A percentile compares a stretch with the other conserved stretches of the same genome.
These are phyloP conservation scores for Noctua pronuba DNA, from an alignment of 2,888 invertebrate genomes.

Conservation along the genomic window DNA sequence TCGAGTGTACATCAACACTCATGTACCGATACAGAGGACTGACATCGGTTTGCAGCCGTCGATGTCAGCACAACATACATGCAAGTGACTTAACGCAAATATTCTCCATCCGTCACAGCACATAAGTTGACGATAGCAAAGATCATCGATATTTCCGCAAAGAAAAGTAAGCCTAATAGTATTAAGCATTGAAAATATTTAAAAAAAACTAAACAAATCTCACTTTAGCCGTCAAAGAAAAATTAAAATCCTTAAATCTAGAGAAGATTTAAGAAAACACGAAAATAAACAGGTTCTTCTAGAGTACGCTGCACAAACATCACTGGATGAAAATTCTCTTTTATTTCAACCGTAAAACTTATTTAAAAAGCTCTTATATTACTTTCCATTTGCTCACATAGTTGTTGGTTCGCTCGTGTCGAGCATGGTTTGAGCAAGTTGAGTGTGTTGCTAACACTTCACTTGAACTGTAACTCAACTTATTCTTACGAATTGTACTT, in stretches of 20 bases:
- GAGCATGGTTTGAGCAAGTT: not conserved
- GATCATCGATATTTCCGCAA: no score
- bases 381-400: constrained; percentile 14
- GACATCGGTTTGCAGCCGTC: no score
- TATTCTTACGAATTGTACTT: constrained; percentile 20
- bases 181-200: no score
- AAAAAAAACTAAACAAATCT: no score
- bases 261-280: not conserved
- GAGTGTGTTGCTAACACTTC: constrained; percentile 26
- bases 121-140: no score
- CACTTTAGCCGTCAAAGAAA: not conserved
- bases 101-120: no score
- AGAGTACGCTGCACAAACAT: not conserved
- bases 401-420: not conserved
- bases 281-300: not conserved
- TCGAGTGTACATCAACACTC: no score
- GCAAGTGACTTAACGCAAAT: no score
- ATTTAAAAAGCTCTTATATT: constrained; percentile 9
- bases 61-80: no score
- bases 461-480: constrained; percentile 26
- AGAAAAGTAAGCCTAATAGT: no score
- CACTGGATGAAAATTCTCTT: not conserved
- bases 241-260: not conserved
- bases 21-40: no score
- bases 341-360: not conserved